Evolutionary conservation across 2,113 vertebrate species (phyloP), one percentile per base, ranked within the genome.

Genomic region (Sula dactylatra): DNA sequence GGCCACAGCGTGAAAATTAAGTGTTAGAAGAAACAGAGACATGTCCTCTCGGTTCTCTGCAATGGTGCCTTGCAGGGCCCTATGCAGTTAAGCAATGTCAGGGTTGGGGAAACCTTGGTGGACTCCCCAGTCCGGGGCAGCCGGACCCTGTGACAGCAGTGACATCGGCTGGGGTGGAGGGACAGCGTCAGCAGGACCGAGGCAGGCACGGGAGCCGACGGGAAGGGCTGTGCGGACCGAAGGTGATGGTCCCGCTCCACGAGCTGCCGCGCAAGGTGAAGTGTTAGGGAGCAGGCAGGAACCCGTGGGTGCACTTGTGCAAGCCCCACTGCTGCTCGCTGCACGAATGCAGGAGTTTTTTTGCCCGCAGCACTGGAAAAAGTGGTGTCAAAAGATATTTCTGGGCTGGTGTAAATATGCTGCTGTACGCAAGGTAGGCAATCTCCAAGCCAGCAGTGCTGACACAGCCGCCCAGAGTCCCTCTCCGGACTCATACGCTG

Each of bases 351-450:
- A 42, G 61, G 61, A 54, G 61, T 42, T 9, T 6, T 7, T 15
- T 17, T 61, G 76, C n/a, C 83, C 21, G 0, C 69, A 62, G 55
- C 49, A 11, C 38, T 7, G 3, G 61, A 54, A 67, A 42, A 69
- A 69, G 18, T 0, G 1, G 7, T 36, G 62, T 20, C 4, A 47
- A 45, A 50, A 82, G 83, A 13, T 22, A 6, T 49, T 13, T 61
- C 24, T 3, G 54, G 62, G 62, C 26, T 13, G 8, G 25, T 49
- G 64, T 55, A 24, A 34, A 10, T 4, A 9, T 5, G 27, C 13
- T 2, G 1, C 22, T 0, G 8, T 12, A 4, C 22, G 27, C 36
- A 16, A 32, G 44, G 49, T 2, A 11, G 10, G 15, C 10, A 1
- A 27, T 13, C 69, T 47, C 47, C 21, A 32, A 47, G 76, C 19